A percentile compares a stretch with the other conserved stretches of the same genome.
phyloP scores from a whole-genome alignment of 2,797 vertebrate genomes.

The Margarornis squamiger region DNA sequence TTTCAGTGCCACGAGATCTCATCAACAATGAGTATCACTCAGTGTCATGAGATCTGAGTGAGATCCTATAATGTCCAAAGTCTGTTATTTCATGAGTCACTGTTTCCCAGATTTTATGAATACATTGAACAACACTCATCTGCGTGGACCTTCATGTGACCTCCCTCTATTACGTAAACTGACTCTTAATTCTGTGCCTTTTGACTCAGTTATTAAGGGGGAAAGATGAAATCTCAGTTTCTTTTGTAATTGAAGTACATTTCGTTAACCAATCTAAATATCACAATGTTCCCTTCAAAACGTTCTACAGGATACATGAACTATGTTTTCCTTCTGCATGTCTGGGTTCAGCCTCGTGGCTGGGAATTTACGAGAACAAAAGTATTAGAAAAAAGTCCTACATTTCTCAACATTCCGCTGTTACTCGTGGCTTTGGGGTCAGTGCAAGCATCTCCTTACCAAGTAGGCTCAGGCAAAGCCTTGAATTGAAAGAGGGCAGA shows the following conservation, averaged over 20 bases:
- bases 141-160: not conserved
- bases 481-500: not conserved
- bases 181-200: not conserved
- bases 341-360: not conserved
- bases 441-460: not conserved
- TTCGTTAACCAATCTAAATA: not conserved
- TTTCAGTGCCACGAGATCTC: conserved; percentile 16
- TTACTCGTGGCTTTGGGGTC: not conserved
- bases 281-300: not conserved
- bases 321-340: not conserved
- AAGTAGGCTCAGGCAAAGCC: not conserved
- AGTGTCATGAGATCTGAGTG: conserved; percentile 40
- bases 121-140: not conserved
- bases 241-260: not conserved
- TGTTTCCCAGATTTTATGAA: conserved; percentile 35
- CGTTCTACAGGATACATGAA: not conserved
- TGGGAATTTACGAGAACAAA: not conserved
- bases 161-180: not conserved
- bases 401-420: not conserved
- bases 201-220: not conserved
- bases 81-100: conserved; percentile 57
- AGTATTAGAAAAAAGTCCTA: not conserved
- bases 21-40: conserved; percentile 19
- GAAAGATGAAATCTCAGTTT: not conserved
- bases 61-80: not conserved